Percentiles rank a stretch among this genome's conserved stretches.
Conservation (phyloP, 2,113 vertebrate species). For the Verasper variegatus region DNA sequence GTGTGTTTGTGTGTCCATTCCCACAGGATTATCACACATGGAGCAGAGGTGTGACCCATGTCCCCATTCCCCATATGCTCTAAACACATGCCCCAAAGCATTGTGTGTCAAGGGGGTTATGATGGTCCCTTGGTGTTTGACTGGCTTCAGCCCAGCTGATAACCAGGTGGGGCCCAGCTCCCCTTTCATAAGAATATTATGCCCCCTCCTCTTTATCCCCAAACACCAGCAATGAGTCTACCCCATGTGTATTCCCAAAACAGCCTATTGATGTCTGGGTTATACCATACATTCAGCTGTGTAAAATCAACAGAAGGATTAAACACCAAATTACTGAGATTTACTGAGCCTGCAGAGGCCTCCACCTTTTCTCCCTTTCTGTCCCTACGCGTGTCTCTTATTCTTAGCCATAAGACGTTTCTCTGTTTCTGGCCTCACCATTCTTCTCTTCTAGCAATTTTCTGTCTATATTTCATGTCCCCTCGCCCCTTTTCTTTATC, state of each 20-base stretch:
- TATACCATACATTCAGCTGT: conserved; percentile 70
- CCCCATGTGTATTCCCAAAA: conserved; percentile 58
- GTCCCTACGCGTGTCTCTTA: background rate
- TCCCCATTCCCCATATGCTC: conserved; percentile 77
- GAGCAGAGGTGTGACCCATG: conserved; percentile 71
- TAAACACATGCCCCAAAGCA: conserved; percentile 66
- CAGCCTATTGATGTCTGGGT: conserved; percentile 67
- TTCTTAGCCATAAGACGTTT: conserved; percentile 10
- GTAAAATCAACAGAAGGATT: conserved; percentile 75
- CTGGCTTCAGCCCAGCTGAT: conserved; percentile 74
- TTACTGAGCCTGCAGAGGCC: conserved; percentile 44
- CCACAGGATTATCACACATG: conserved; percentile 55
- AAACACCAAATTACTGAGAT: conserved; percentile 69
- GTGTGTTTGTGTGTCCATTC: conserved; percentile 30
- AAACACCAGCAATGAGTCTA: conserved; percentile 54
- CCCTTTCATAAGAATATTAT: conserved; percentile 39
- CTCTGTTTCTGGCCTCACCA: background rate
- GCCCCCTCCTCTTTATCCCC: conserved; percentile 44
- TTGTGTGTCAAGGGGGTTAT: conserved; percentile 66
- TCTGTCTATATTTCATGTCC: conserved; percentile 28
- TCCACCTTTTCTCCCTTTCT: conserved; percentile 22
- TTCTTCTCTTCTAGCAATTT: conserved; percentile 7
- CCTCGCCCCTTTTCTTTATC: conserved; percentile 2
- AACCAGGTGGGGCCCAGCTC: conserved; percentile 71
- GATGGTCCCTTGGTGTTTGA: conserved; percentile 64